phyloP scores from a whole-genome alignment of 2,888 invertebrate species.

The Catocala sponsa region DNA sequence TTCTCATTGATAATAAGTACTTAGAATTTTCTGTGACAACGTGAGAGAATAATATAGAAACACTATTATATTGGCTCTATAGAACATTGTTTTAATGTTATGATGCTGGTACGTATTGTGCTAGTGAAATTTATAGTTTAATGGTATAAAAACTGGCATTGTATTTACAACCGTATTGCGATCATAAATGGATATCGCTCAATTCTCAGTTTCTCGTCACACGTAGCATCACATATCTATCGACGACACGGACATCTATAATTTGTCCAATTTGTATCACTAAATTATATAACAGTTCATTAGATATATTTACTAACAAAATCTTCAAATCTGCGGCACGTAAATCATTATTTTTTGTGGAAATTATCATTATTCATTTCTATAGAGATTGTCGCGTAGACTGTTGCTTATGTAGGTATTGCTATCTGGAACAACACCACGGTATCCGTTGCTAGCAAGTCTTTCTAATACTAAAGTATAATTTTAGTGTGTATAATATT shows the following conservation, averaged over 20 bases:
- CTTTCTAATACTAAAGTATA: no score
- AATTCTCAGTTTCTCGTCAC: slow-evolving; percentile 17
- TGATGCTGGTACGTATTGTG: slow-evolving; percentile 29
- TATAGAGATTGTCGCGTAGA: no score
- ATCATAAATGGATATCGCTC: slow-evolving; percentile 11
- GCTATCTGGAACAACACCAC: no score
- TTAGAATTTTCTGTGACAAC: slow-evolving; percentile 35
- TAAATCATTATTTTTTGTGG: no score
- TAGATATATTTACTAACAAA: no score
- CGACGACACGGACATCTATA: not conserved
- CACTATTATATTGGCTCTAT: slow-evolving; percentile 35
- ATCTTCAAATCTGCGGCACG: no score
- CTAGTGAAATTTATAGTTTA: slow-evolving; percentile 45
- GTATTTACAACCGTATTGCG: slow-evolving; percentile 22
- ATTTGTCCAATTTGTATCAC: no score
- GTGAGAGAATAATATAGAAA: slow-evolving; percentile 51
- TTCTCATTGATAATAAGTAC: slow-evolving; percentile 45
- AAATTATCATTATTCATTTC: no score
- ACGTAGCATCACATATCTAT: not conserved
- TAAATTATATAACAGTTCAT: no score
- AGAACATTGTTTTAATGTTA: slow-evolving; percentile 47
- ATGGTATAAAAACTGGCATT: slow-evolving; percentile 37
- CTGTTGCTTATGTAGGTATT: no score
- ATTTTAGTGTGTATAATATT: no score
- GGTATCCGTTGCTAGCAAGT: no score